phyloP scores from a whole-genome alignment of 1,140 invertebrate genomes.

The Ylistrum balloti region DNA sequence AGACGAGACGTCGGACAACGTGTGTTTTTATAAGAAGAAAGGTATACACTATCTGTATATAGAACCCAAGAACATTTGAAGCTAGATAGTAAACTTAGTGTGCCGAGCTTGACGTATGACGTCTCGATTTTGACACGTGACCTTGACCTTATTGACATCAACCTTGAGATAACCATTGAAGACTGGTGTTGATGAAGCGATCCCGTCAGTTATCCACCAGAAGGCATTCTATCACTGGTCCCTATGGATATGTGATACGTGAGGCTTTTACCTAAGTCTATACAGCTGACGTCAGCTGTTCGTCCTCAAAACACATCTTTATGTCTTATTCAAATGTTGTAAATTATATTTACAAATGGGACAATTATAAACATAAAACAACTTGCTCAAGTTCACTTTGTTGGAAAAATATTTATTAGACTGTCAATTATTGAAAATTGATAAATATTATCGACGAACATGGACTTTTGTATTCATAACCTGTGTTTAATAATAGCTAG shows the following conservation, averaged over 20 bases:
- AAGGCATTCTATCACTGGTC: background rate
- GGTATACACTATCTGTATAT: background rate
- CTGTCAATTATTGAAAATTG: too few species aligned
- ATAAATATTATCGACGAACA: too few species aligned
- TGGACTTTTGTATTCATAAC: too few species aligned
- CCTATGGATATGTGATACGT: background rate
- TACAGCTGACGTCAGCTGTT: background rate
- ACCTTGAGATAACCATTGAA: constrained; percentile 32
- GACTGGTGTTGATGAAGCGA: constrained; percentile 30
- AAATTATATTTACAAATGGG: too few species aligned
- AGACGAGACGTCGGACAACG: background rate
- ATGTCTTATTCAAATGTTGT: background rate
- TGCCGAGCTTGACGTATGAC: background rate
- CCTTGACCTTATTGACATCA: constrained; percentile 20
- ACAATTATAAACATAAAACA: too few species aligned
- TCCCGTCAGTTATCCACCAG: background rate
- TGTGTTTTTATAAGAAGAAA: background rate
- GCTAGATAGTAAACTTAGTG: background rate
- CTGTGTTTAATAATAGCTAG: too few species aligned
- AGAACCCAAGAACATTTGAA: background rate
- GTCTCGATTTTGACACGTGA: constrained; percentile 14
- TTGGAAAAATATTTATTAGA: too few species aligned
- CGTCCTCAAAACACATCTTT: background rate
- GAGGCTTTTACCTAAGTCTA: background rate
- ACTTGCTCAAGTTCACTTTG: too few species aligned